phyloP scores from a whole-genome alignment of 2,797 vertebrate genomes.

The Pachyuromys duprasi region DNA sequence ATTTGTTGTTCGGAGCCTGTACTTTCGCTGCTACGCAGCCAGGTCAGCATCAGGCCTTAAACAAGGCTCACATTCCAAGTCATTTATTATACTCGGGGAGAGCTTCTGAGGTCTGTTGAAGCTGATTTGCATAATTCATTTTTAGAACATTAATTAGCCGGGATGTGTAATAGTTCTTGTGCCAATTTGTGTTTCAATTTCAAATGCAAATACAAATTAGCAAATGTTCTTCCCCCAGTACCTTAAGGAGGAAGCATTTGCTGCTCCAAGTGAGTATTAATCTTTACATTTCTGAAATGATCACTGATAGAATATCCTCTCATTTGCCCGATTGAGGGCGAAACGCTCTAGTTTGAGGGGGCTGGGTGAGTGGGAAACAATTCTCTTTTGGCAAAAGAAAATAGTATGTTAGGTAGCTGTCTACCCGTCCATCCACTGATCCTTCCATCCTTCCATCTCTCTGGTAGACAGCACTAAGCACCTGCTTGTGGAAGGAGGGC shows the following conservation, averaged over 20 bases:
- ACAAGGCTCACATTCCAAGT: constrained; percentile 71
- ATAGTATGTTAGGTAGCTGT: background rate
- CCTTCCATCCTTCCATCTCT: background rate
- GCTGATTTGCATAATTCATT: constrained; percentile 87
- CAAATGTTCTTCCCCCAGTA: constrained; percentile 81
- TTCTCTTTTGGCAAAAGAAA: constrained; percentile 53
- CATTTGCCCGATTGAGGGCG: constrained; percentile 1
- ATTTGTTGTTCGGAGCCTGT: background rate
- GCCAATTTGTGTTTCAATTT: constrained; percentile 86
- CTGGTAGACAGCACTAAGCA: background rate
- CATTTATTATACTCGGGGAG: constrained; percentile 76
- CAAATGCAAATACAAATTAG: constrained; percentile 85
- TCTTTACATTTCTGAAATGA: constrained; percentile 66
- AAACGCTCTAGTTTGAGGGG: constrained; percentile 13
- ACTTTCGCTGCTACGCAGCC: background rate
- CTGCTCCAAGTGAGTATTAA: constrained; percentile 66
- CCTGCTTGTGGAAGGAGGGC: background rate
- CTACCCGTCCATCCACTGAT: background rate
- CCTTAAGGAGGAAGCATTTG: constrained; percentile 75
- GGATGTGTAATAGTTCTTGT: constrained; percentile 85
- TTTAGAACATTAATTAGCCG: constrained; percentile 88
- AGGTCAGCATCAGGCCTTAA: constrained; percentile 38
- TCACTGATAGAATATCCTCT: constrained; percentile 55
- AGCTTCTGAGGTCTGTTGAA: constrained; percentile 81
- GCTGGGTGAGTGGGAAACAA: background rate